These are phyloP conservation scores for Crenuchus spilurus DNA, from an alignment of 2,797 vertebrate genomes.

Conservation along the genomic window DNA sequence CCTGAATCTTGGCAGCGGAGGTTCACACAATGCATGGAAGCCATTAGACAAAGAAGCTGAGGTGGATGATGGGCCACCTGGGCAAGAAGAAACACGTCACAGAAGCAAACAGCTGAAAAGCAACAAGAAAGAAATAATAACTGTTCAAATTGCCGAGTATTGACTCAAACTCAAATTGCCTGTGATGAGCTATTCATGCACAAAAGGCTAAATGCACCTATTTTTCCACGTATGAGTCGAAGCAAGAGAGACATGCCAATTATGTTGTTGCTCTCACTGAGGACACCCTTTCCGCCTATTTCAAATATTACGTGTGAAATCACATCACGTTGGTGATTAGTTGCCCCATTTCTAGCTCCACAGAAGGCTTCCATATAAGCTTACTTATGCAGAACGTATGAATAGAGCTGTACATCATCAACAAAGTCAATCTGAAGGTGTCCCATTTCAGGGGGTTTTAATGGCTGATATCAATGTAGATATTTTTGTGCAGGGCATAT, in stretches of 20 bases:
- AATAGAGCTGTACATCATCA: no score
- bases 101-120: slow-evolving; percentile 16
- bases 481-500: no score
- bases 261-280: slow-evolving; percentile 11
- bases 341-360: neutral
- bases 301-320: neutral
- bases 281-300: slow-evolving; percentile 3
- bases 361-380: neutral
- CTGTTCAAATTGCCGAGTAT: neutral
- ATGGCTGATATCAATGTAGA: no score
- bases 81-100: slow-evolving; percentile 14
- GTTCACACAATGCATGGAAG: slow-evolving; percentile 50
- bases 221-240: slow-evolving; percentile 5
- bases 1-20: slow-evolving; percentile 40
- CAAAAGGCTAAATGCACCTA: slow-evolving; percentile 19
- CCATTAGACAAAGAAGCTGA: slow-evolving; percentile 34
- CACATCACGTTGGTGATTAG: neutral
- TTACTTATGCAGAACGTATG: neutral
- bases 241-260: slow-evolving; percentile 1
- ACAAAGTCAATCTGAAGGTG: no score
- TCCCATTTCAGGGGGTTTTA: no score
- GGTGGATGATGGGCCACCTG: slow-evolving; percentile 35
- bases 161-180: slow-evolving; percentile 29
- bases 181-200: slow-evolving; percentile 39
- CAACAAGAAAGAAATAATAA: neutral